Percentiles rank a stretch among this genome's conserved stretches.
phyloP scores from a whole-genome alignment of 2,888 invertebrate species.

The Cataglyphis albicans region DNA sequence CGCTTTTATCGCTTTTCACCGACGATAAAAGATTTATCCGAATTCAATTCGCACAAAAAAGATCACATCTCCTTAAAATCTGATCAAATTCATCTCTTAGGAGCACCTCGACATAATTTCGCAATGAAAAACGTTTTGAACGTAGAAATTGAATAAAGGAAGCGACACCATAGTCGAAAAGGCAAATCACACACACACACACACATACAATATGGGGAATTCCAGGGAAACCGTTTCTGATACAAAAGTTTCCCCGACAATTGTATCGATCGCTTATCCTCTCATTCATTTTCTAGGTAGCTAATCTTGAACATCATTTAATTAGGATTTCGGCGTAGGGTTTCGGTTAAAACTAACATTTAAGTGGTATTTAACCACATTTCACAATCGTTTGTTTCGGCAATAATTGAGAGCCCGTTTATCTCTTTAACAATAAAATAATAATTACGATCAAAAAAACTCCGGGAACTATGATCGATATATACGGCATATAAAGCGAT shows the following conservation, averaged over 20 bases:
- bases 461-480: background rate
- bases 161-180: background rate
- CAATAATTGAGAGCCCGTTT: constrained; percentile 52
- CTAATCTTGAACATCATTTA: constrained; percentile 69
- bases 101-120: constrained; percentile 1
- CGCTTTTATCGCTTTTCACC: background rate
- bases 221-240: constrained; percentile 56
- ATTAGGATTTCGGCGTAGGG: constrained; percentile 62
- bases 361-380: constrained; percentile 55
- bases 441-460: constrained; percentile 37
- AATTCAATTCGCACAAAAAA: constrained; percentile 34
- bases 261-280: constrained; percentile 65
- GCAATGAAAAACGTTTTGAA: constrained; percentile 26
- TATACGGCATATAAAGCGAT: background rate
- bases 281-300: constrained; percentile 72
- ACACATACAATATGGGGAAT: constrained; percentile 46
- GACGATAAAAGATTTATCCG: constrained; percentile 27
- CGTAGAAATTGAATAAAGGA: constrained; percentile 18
- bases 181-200: constrained; percentile 6
- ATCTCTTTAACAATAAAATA: background rate
- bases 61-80: constrained; percentile 1
- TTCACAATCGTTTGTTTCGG: constrained; percentile 59
- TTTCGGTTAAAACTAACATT: constrained; percentile 56
- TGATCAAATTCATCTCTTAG: constrained; percentile 27
- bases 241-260: constrained; percentile 57